Evolutionary conservation across 1,140 invertebrate genomes (phyloP), one percentile per base, ranked within the genome.

Genomic region (Epicauta chinensis): DNA sequence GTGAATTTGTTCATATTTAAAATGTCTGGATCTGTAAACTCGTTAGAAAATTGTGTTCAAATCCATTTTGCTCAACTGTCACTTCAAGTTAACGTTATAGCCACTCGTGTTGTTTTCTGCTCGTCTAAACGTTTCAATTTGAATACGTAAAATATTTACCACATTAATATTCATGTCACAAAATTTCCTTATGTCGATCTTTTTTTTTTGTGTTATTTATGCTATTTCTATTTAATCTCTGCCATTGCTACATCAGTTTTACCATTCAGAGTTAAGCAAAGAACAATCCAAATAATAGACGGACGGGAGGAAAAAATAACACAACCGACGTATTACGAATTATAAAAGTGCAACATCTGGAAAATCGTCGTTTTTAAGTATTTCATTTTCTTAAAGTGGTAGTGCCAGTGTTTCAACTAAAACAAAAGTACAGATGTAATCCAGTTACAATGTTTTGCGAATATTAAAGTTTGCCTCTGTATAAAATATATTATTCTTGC

Each of bases 351-450:
- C 35, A 47, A 41, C 49, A 51, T 52, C 48, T 51, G 48, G 34
- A 45, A 56, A 48, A 48, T 47, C 53, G 29, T n/a, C 43, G 43
- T 54, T 49, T 31, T 43, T 60, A 52, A 52, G 58, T 60, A 52
- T 60, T 60, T 60, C 49, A 60, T 60, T 58, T 60, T 55, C 52
- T 48, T 58, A 50, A 52, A 55, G 52, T 57, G 55, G 16, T 46
- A 31, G 31, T 42, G 40, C 45, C 48, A 38, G 16, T 36, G 41
- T 41, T 59, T 40, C 47, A 44, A 40, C 48, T 47, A 16, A 56
- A 59, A 61, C 59, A 59, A 59, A 59, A 44, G 56, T 61, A 49
- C 50, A 59, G 55, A 56, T 59, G 53, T 61, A 61, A 61, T 61
- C 51, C 59, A 59, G 56, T 61, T 59, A 61, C 53, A 32, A 29